These are phyloP conservation scores for Plebejus anna DNA, from an alignment of 2,888 invertebrate genomes.

Conservation along the genomic window DNA sequence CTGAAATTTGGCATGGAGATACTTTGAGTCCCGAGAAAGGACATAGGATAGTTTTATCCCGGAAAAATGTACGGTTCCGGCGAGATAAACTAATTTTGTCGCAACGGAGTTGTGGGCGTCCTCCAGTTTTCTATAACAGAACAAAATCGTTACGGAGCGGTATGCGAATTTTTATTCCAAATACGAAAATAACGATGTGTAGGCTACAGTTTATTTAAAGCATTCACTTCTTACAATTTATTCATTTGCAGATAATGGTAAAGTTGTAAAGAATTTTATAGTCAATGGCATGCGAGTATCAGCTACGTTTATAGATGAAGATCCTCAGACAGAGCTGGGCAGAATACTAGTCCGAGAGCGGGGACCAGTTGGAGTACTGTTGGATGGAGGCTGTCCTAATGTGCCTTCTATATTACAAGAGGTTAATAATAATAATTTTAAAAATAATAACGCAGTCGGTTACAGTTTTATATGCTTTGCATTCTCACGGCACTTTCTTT, in stretches of 20 bases:
- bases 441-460: too few species aligned
- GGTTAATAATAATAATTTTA: constrained; percentile 42
- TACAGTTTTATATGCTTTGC: too few species aligned
- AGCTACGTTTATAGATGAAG: constrained; percentile 40
- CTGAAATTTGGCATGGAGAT: too few species aligned
- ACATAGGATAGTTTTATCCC: too few species aligned
- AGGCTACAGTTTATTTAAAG: background rate
- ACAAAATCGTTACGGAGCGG: too few species aligned
- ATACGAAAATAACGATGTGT: background rate
- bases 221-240: background rate
- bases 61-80: too few species aligned
- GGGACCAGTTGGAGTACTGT: constrained; percentile 48
- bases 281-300: constrained; percentile 44
- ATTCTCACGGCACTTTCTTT: too few species aligned
- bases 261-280: constrained; percentile 39
- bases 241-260: constrained; percentile 3
- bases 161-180: too few species aligned
- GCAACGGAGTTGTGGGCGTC: too few species aligned
- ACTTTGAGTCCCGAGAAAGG: too few species aligned
- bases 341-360: constrained; percentile 44
- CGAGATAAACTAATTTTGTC: too few species aligned
- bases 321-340: constrained; percentile 33
- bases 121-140: too few species aligned
- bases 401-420: constrained; percentile 42
- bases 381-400: constrained; percentile 49